phyloP scores from a whole-genome alignment of 2,797 vertebrate species.

The Rhinoraja longicauda region DNA sequence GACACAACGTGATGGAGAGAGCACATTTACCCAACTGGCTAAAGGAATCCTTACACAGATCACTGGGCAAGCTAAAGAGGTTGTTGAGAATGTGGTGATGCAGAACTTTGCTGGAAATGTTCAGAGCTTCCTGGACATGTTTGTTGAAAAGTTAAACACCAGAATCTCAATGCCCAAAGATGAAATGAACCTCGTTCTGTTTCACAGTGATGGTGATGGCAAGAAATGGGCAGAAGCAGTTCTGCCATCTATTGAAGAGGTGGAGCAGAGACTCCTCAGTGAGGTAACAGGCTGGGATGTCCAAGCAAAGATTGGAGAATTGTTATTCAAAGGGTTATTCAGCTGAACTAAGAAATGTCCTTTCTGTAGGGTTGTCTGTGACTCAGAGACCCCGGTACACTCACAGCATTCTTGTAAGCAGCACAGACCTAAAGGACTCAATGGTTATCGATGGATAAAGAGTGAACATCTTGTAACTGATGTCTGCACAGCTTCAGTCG shows the following conservation, averaged over 20 bases:
- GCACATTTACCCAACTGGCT: neutral
- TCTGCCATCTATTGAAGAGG: neutral
- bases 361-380: slow-evolving; percentile 13
- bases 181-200: neutral
- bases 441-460: rapidly evolving
- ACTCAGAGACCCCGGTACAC: neutral
- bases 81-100: neutral
- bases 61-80: neutral
- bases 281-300: neutral
- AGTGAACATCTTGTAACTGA: neutral
- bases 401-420: neutral
- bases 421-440: neutral
- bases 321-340: neutral
- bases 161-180: slow-evolving; percentile 17
- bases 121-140: neutral
- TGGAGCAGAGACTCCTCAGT: neutral
- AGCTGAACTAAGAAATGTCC: neutral
- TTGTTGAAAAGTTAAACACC: slow-evolving; percentile 8
- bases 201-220: neutral
- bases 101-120: neutral
- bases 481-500: neutral
- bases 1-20: no score
- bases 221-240: neutral
- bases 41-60: slow-evolving; percentile 16
- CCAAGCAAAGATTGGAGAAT: neutral